Conservation (phyloP, 2,888 invertebrate genomes). For the Heliconius charithonia region DNA sequence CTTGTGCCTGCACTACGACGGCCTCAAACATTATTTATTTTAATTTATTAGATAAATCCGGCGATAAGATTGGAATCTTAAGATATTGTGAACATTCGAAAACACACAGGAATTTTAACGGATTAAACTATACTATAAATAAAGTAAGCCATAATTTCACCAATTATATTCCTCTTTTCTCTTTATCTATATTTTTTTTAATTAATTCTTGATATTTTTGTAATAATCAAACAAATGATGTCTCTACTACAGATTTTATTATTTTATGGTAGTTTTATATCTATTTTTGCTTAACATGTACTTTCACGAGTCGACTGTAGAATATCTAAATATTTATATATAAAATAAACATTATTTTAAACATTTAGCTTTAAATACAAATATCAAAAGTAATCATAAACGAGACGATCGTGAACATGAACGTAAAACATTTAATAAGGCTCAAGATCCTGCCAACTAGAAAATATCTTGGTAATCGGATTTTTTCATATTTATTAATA, state of each 20-base stretch:
- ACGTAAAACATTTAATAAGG: not conserved
- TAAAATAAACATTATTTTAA: not conserved
- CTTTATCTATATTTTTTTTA: too few species aligned
- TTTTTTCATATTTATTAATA: too few species aligned
- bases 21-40: not conserved
- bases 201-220: not conserved
- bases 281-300: not conserved
- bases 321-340: not conserved
- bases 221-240: not conserved
- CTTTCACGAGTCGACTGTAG: not conserved
- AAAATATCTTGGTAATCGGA: not conserved
- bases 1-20: too few species aligned
- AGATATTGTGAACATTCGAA: not conserved
- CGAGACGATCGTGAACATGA: not conserved
- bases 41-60: conserved; percentile 1
- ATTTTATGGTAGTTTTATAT: not conserved
- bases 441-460: not conserved
- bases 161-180: not conserved
- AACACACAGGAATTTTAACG: not conserved
- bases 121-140: not conserved
- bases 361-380: not conserved
- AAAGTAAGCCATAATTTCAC: conserved; percentile 39
- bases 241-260: too few species aligned
- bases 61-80: not conserved
- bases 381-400: not conserved